phyloP scores from a whole-genome alignment of 2,113 vertebrate genomes.

The Pangasianodon hypophthalmus region DNA sequence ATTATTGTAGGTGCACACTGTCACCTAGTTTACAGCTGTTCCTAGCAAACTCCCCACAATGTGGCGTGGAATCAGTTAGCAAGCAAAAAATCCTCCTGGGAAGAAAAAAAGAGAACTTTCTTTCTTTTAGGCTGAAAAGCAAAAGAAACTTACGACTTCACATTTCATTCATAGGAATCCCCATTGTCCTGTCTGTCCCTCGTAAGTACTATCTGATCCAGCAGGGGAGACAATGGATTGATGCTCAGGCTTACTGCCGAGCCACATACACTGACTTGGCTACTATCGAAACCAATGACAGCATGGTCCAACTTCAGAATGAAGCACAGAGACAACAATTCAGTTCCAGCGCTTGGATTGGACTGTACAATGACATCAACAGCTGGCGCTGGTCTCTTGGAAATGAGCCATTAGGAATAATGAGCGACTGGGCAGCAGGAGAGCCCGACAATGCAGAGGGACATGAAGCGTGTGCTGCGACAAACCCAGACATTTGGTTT shows the following conservation, averaged over 20 bases:
- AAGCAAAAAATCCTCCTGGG: no score
- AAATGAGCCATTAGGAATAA: not conserved
- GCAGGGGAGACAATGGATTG: not conserved
- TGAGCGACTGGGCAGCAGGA: not conserved
- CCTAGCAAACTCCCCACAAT: no score
- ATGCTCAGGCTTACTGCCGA: not conserved
- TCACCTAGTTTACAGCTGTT: no score
- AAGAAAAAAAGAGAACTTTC: no score
- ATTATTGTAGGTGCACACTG: no score
- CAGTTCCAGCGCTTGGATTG: not conserved
- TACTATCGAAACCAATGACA: not conserved
- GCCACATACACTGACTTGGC: not conserved
- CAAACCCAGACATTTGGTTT: not conserved
- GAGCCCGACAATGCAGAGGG: not conserved
- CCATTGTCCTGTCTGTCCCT: not conserved
- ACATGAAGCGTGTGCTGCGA: not conserved
- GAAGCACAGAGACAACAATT: not conserved
- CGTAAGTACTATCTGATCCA: not conserved
- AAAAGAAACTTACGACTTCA: no score
- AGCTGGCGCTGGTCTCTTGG: not conserved
- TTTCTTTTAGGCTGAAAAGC: no score
- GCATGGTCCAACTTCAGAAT: not conserved
- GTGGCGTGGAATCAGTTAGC: no score
- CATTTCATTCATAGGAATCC: not conserved
- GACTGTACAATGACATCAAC: not conserved